phyloP scores from a whole-genome alignment of 2,113 vertebrate species.

The Ceuthmochares aereus region DNA sequence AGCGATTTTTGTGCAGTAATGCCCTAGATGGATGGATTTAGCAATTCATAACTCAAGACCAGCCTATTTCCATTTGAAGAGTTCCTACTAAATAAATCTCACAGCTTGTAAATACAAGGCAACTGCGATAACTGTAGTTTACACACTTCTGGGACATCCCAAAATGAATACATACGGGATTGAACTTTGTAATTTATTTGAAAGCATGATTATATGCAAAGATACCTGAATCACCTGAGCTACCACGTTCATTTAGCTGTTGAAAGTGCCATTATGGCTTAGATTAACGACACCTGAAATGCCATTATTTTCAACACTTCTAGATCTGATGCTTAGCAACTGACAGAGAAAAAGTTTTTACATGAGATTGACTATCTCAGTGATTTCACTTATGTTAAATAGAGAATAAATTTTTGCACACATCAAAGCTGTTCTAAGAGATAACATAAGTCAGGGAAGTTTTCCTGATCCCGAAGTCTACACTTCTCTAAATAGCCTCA shows the following conservation, averaged over 20 bases:
- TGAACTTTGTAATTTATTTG: not conserved
- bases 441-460: not conserved
- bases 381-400: constrained; percentile 5
- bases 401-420: not conserved
- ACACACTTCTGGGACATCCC: not conserved
- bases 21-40: not conserved
- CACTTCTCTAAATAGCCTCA: not conserved
- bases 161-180: not conserved
- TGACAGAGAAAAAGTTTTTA: constrained; percentile 3
- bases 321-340: not conserved
- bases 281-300: constrained; percentile 58
- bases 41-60: constrained; percentile 22
- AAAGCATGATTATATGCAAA: constrained; percentile 38
- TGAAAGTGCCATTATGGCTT: constrained; percentile 19
- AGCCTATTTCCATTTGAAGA: constrained; percentile 1
- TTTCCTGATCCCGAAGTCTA: not conserved
- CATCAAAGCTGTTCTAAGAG: not conserved
- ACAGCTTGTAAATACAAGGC: not conserved
- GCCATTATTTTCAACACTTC: constrained; percentile 41
- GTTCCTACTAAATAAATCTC: constrained; percentile 48
- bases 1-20: not conserved
- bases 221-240: constrained; percentile 39
- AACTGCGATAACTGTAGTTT: not conserved
- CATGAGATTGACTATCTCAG: not conserved
- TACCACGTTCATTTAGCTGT: constrained; percentile 21